These are phyloP conservation scores for Zoanthus sociatus DNA, from an alignment of 92 coral and sea anemone genomes.

Conservation along the genomic window DNA sequence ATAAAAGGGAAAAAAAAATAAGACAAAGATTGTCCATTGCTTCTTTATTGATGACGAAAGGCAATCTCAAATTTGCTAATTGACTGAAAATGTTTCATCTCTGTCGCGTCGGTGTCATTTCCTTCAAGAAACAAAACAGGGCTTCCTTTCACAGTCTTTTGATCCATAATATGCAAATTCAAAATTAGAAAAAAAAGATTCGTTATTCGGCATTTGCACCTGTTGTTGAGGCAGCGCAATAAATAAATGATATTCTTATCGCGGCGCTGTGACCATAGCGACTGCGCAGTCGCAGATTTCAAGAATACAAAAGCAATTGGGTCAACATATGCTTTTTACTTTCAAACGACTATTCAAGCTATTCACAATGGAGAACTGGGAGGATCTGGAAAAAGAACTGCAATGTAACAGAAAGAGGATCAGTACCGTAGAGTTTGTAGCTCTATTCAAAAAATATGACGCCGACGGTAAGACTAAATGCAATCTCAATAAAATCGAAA, in stretches of 20 bases:
- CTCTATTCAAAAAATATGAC: conserved; percentile 41
- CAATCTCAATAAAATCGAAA: neutral
- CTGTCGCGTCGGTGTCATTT: neutral
- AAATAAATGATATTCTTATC: conserved; percentile 47
- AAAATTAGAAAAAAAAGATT: neutral
- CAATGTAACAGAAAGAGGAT: conserved; percentile 20
- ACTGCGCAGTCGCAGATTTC: conserved; percentile 34
- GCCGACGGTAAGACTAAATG: conserved; percentile 3
- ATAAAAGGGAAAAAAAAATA: neutral
- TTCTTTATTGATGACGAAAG: neutral
- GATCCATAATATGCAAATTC: conserved; percentile 39
- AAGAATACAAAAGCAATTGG: conserved; percentile 11
- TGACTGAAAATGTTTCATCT: neutral
- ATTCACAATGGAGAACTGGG: conserved; percentile 39
- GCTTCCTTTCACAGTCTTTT: conserved; percentile 5
- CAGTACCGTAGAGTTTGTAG: conserved; percentile 25
- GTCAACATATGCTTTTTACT: conserved; percentile 13
- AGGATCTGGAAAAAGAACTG: conserved; percentile 34
- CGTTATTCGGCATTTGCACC: conserved; percentile 21
- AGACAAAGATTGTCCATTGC: neutral
- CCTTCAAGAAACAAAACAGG: neutral
- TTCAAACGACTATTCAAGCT: conserved; percentile 19
- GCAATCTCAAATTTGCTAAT: conserved; percentile 15
- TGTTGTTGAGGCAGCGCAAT: conserved; percentile 29
- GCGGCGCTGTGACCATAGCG: conserved; percentile 5